Evolutionary conservation across 1,140 invertebrate genomes (phyloP).

Genomic region (Drosophila murphyi): DNA sequence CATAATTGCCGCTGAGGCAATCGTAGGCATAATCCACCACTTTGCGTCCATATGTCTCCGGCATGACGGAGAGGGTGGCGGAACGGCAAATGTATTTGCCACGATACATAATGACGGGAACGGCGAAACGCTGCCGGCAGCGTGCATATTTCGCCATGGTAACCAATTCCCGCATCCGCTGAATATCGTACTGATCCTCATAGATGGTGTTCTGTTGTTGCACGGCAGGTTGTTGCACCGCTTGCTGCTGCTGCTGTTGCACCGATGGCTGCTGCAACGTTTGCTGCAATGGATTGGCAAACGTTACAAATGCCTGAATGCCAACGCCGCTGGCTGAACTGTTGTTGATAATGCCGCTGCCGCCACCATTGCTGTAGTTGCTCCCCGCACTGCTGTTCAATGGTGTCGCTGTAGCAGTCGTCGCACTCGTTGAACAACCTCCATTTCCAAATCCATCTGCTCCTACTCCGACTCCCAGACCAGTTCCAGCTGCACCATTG

Average conservation of each 20-base stretch:
- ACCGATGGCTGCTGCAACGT: slow-evolving; percentile 33
- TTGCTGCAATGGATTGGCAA: slow-evolving; percentile 64
- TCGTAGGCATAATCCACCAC: slow-evolving; percentile 80
- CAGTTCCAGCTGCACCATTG: slow-evolving; percentile 43
- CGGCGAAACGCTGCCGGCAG: slow-evolving; percentile 91
- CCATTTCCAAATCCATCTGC: background rate
- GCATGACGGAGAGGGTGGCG: slow-evolving; percentile 89
- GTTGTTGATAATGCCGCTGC: background rate
- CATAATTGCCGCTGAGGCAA: slow-evolving; percentile 71
- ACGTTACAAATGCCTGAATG: slow-evolving; percentile 77
- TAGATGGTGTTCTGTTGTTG: slow-evolving; percentile 86
- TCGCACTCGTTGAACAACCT: slow-evolving; percentile 52
- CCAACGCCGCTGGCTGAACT: slow-evolving; percentile 34
- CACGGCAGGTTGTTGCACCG: slow-evolving; percentile 16
- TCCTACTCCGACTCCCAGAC: slow-evolving; percentile 1
- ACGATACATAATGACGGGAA: slow-evolving; percentile 92
- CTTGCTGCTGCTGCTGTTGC: background rate
- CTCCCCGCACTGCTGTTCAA: slow-evolving; percentile 58
- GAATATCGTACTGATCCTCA: slow-evolving; percentile 87
- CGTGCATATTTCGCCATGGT: slow-evolving; percentile 87
- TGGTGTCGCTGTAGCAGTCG: slow-evolving; percentile 60
- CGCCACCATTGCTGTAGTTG: slow-evolving; percentile 47
- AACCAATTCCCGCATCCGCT: slow-evolving; percentile 87
- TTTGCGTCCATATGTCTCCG: slow-evolving; percentile 90
- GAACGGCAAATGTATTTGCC: slow-evolving; percentile 91